Evolutionary conservation across 2,113 vertebrate genomes (phyloP), one percentile per base, ranked within the genome.

Genomic region (Mormyrus iriodes): DNA sequence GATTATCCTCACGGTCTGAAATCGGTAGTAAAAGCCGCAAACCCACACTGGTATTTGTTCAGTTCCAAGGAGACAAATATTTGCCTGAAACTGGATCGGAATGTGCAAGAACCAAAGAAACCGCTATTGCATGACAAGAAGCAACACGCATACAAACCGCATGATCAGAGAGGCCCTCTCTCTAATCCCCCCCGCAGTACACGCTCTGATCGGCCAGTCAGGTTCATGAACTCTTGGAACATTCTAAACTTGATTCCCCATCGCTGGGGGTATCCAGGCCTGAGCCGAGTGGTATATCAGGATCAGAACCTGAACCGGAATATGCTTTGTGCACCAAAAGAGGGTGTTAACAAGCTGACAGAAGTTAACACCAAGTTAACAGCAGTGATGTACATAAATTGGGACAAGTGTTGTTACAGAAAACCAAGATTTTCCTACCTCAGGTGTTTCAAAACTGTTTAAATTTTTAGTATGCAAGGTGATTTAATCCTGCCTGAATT

Each of bases 101-200:
- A 85, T 85, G 83, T 85, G 46, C 83, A 42, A 85, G 83, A 85
- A 85, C 9, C 83, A 84, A 84, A 84, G 6, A 58, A 58, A 58
- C 44, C 7, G 24, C 44, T 84, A 42, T 0, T 6, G 79, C 42
- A 24, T 84, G 24, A 65, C 53, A 58, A 21, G 55, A 19, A 46
- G 19, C 17, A 53, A 88, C 86, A 88, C 21, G 35, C 21, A 88
- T 46, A 19, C 53, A 65, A 21, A 89, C 79, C 27, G 27, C 55
- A 82, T 48, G 27, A 12, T 85, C 55, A 65, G n/a, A 65, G 58
- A 27, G n/a, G 58, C n/a, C 3, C n/a, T 69, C 24, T 69, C n/a
- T 7, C n/a, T 69, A 69, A 31, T 31, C n/a, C 7, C 17, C 24
- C 61, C 61, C 53, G 19, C 55, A n/a, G 24, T 2, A 8, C 24